Percentiles rank a stretch among this genome's conserved stretches.
Conservation (phyloP, 2,888 invertebrate genomes). For the Lucinisca nassula region DNA sequence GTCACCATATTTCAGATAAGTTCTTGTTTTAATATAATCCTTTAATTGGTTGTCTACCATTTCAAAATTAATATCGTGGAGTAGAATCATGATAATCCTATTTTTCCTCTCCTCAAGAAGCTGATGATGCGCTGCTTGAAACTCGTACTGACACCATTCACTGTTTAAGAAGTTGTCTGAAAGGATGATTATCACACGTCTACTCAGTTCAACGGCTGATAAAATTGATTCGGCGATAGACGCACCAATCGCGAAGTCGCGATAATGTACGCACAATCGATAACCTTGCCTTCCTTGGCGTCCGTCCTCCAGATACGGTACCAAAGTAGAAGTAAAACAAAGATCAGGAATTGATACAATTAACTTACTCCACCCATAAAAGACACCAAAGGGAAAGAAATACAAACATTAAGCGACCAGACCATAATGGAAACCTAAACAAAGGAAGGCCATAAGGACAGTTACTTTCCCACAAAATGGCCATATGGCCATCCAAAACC, state of each 20-base stretch:
- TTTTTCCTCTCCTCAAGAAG: constrained; percentile 92
- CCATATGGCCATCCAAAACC: too few relatives aligned
- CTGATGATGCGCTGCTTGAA: constrained; percentile 96
- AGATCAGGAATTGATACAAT: too few relatives aligned
- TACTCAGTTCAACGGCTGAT: constrained; percentile 95
- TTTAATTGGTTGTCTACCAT: constrained; percentile 87
- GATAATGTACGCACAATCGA: constrained; percentile 75
- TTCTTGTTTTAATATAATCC: constrained; percentile 38
- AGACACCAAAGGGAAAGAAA: too few relatives aligned
- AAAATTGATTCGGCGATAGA: constrained; percentile 95
- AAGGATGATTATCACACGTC: constrained; percentile 95
- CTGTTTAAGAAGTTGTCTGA: constrained; percentile 96
- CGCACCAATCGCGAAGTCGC: constrained; percentile 82
- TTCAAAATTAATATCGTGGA: constrained; percentile 94
- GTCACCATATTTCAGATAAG: constrained; percentile 7
- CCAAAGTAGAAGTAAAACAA: too few relatives aligned
- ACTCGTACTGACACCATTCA: constrained; percentile 96
- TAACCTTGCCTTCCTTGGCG: constrained; percentile 90
- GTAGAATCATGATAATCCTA: constrained; percentile 94
- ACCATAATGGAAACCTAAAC: too few relatives aligned
- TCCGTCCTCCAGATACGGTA: constrained; percentile 94
- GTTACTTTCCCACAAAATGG: too few relatives aligned
- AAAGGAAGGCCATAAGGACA: too few relatives aligned
- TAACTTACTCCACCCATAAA: too few relatives aligned
- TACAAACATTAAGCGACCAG: too few relatives aligned